A percentile compares a stretch with the other conserved stretches of the same genome.
Evolutionary conservation across 2,113 vertebrate genomes (phyloP).

Genomic region (Mustela lutreola): DNA sequence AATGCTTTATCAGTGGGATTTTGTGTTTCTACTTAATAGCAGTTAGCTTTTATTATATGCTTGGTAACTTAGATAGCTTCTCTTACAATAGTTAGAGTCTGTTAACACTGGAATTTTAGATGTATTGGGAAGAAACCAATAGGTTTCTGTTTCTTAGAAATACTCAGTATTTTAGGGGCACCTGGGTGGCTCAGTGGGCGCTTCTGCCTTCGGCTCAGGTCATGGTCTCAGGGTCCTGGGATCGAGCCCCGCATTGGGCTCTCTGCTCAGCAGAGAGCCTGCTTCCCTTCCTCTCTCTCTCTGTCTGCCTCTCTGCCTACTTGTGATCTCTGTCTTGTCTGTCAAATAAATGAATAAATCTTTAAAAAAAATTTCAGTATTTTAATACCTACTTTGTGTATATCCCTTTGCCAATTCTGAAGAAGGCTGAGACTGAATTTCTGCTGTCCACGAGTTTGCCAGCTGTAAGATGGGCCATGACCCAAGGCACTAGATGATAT

Average conservation of each 20-base stretch:
- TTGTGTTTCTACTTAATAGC: background rate
- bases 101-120: background rate
- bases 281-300: too few relatives aligned
- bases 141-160: background rate
- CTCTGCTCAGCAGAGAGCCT: too few relatives aligned
- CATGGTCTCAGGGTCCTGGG: too few relatives aligned
- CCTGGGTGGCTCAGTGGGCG: too few relatives aligned
- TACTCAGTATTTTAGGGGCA: background rate
- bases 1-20: background rate
- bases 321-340: too few relatives aligned
- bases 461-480: background rate
- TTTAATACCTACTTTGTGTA: background rate
- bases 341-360: too few relatives aligned
- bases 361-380: background rate
- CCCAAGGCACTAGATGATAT: background rate
- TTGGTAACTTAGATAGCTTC: background rate
- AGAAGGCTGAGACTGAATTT: background rate
- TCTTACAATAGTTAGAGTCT: background rate
- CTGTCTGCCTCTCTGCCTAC: too few relatives aligned
- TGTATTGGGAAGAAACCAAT: background rate
- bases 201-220: too few relatives aligned
- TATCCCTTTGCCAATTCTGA: background rate
- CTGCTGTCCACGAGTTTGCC: background rate
- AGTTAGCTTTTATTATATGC: background rate
- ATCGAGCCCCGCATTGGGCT: too few relatives aligned